Conservation (phyloP, 2,888 invertebrate species). For the Ophion ventricosus region DNA sequence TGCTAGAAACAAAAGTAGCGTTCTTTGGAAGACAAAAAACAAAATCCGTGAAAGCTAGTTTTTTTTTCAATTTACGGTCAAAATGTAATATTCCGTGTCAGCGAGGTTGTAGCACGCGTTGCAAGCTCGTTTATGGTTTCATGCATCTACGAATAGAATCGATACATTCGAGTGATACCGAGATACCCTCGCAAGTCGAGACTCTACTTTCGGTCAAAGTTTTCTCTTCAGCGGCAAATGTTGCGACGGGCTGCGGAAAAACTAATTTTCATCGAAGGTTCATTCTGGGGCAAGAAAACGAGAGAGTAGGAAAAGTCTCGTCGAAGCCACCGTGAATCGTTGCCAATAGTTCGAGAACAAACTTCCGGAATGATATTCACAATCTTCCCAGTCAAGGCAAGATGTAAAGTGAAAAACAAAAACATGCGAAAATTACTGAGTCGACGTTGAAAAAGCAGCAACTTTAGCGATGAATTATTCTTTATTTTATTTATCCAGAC, state of each 20-base stretch:
- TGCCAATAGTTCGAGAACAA: constrained; percentile 18
- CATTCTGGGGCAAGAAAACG: constrained; percentile 11
- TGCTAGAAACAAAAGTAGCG: background rate
- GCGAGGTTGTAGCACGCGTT: constrained; percentile 29
- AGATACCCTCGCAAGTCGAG: constrained; percentile 36
- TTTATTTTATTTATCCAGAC: no score
- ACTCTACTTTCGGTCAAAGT: constrained; percentile 49
- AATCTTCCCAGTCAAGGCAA: background rate
- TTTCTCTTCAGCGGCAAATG: constrained; percentile 36
- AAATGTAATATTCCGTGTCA: no score
- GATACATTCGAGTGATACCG: constrained; percentile 40
- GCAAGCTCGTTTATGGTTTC: constrained; percentile 44
- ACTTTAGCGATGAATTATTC: no score
- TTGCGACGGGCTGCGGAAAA: constrained; percentile 17
- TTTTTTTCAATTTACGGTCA: no score
- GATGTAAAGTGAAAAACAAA: no score
- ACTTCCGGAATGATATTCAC: constrained; percentile 14
- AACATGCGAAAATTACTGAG: no score
- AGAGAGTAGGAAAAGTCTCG: background rate
- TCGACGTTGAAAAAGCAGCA: no score
- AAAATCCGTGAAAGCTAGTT: no score
- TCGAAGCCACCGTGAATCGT: constrained; percentile 3
- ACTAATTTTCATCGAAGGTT: constrained; percentile 54
- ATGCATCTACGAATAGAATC: constrained; percentile 46
- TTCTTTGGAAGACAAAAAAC: background rate